Base-by-base conservation (phyloP, 2,888 invertebrate species). In the Stegophylla sp. region DNA sequence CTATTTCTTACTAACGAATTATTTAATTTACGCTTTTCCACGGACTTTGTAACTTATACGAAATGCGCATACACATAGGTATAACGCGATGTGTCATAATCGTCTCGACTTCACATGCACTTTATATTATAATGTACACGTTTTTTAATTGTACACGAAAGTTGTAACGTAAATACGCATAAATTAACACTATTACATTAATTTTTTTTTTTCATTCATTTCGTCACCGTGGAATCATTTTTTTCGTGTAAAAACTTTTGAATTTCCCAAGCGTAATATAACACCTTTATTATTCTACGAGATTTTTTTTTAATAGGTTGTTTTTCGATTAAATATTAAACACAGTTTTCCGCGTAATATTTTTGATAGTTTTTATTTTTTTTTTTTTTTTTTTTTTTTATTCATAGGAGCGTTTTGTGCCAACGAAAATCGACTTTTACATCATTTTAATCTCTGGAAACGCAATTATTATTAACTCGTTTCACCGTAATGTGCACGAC, bases 231-330 rank as follows among this genome's bases (percentile, higher is more conserved):
- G 20, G 34, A 76, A 76, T 76, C 64, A 64, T 43, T 76, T 76
- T 76, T 76, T 76, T n/a, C 41, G n/a, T 64, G 75, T 75, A 75
- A 76, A 76, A 76, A 76, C 75, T 76, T 76, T 76, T 66, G 26
- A 53, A 76, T 76, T 76, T 76, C 75, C 75, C 75, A 64, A 66
- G 75, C 75, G 75, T 76, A 53, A 53, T 43, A 53, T 43, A 75
- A 75, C 51, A 48, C 48, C 63, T 34, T 34, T 51, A 53, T 48
- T 63, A 73, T 63, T 51, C 34, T 64, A 23, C 17, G 48, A 53
- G 23, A 17, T 64, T 64, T 76, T 53, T 34, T 71, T 41, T 23
- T 61, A n/a, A 74, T 61, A 34, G 20, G 26, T 61, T 41, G 41
- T 53, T 76, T 41, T 56, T 66, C n/a, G 53, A 76, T 76, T 76